Percentiles rank a stretch among this genome's conserved stretches.
These are phyloP conservation scores for Lateolabrax maculatus DNA, from an alignment of 2,797 vertebrate genomes.

Conservation along the genomic window DNA sequence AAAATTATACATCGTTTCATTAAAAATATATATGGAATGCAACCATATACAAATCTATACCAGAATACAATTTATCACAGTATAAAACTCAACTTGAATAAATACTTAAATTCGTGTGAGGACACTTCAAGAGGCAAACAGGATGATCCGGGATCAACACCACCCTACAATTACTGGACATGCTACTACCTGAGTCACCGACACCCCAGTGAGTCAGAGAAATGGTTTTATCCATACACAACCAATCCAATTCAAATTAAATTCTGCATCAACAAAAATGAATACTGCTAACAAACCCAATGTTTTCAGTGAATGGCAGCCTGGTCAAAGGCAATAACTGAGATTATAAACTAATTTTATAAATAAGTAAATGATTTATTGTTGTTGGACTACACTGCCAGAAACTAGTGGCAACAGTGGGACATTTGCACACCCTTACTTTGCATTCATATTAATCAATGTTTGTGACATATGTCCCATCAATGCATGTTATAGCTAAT, in stretches of 20 bases:
- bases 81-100: neutral
- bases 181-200: neutral
- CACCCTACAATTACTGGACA: constrained; percentile 20
- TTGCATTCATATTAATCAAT: neutral
- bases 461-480: neutral
- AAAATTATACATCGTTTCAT: accelerated
- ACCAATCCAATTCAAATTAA: constrained; percentile 2
- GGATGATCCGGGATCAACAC: neutral
- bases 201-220: constrained; percentile 22
- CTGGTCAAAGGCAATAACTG: neutral
- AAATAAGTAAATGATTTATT: neutral
- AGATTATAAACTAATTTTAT: neutral
- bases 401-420: neutral
- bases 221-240: neutral
- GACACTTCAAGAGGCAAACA: constrained; percentile 3
- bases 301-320: too few relatives aligned
- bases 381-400: neutral
- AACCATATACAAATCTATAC: neutral
- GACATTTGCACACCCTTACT: neutral
- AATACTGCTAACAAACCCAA: neutral
- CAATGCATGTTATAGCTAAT: neutral
- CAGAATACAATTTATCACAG: neutral
- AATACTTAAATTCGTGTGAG: neutral
- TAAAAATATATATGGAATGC: neutral
- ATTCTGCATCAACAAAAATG: neutral